A percentile compares a stretch with the other conserved stretches of the same genome.
phyloP scores from a whole-genome alignment of 2,797 vertebrate genomes.

The Loriculus beryllinus region DNA sequence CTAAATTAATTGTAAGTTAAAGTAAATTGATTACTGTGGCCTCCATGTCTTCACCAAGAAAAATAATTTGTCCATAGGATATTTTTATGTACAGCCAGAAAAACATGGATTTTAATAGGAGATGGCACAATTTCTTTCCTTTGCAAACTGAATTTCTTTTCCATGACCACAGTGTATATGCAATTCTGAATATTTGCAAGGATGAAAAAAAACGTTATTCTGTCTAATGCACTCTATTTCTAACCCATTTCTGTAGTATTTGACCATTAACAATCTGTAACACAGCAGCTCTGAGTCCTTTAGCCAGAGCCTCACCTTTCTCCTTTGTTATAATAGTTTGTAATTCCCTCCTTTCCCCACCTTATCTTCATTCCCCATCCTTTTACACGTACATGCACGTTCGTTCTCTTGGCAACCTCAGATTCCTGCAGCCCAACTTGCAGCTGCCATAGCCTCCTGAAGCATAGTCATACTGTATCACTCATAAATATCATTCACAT shows the following conservation, averaged over 20 bases:
- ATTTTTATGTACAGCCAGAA: neutral
- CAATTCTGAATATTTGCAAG: neutral
- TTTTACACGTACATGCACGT: neutral
- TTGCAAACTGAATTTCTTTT: constrained; percentile 8
- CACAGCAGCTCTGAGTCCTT: neutral
- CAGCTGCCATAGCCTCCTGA: neutral
- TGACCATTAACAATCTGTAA: neutral
- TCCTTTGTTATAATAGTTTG: neutral
- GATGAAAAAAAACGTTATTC: neutral
- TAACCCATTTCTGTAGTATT: neutral
- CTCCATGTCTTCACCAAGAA: neutral
- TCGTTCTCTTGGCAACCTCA: neutral
- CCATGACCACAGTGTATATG: neutral
- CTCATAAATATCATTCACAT: neutral
- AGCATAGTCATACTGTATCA: neutral
- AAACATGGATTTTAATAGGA: neutral
- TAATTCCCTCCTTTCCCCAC: neutral
- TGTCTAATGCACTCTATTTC: neutral
- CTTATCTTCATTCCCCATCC: neutral
- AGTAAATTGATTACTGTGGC: neutral
- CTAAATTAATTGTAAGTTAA: neutral
- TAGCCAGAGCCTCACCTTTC: neutral
- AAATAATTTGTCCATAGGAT: neutral
- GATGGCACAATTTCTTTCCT: neutral
- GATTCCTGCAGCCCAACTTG: neutral